phyloP scores from a whole-genome alignment of 2,113 vertebrate species.

The Rhabdornis inornatus region DNA sequence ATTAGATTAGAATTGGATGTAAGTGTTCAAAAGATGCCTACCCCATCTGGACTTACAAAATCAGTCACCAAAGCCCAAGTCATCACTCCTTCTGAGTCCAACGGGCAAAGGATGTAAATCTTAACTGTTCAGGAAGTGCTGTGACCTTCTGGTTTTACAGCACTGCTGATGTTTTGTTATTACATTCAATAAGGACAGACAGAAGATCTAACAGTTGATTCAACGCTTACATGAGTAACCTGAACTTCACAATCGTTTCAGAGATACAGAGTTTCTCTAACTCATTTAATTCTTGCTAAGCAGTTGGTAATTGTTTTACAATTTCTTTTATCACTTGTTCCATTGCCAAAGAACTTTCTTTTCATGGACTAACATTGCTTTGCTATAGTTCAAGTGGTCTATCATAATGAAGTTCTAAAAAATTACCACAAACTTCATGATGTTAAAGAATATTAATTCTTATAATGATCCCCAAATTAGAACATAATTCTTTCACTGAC shows the following conservation, averaged over 20 bases:
- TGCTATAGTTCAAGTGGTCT: background rate
- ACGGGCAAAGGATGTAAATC: background rate
- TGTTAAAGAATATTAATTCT: constrained; percentile 10
- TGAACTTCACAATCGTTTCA: background rate
- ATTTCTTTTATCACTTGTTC: background rate
- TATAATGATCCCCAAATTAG: background rate
- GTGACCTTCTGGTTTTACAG: background rate
- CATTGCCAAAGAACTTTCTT: background rate
- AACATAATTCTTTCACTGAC: constrained; percentile 2
- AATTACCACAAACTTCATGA: background rate
- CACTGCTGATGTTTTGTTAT: background rate
- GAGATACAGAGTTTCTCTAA: background rate
- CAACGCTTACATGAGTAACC: background rate
- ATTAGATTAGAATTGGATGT: background rate
- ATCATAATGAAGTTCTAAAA: background rate
- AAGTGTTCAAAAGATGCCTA: background rate
- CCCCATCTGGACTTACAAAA: background rate
- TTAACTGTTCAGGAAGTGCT: background rate
- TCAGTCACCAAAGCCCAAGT: background rate
- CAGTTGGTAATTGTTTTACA: constrained; percentile 1
- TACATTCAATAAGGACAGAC: background rate
- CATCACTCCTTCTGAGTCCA: background rate
- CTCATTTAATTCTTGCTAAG: background rate
- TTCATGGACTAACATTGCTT: background rate
- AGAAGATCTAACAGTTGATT: background rate